phyloP scores from a whole-genome alignment of 2,888 invertebrate genomes.

The Pyralis farinalis region DNA sequence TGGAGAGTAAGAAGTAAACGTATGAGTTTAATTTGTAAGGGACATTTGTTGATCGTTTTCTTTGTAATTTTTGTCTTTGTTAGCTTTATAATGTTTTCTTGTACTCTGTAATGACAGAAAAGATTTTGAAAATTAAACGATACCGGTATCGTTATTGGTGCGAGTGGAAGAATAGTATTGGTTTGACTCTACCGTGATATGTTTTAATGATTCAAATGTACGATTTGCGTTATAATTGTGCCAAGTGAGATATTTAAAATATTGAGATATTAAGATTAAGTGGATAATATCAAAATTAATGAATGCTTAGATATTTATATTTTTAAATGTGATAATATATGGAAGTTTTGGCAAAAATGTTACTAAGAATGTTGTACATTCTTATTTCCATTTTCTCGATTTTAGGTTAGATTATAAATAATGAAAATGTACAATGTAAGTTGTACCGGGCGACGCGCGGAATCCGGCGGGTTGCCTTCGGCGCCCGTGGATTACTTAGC shows the following conservation, averaged over 20 bases:
- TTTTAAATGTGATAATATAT: constrained; percentile 77
- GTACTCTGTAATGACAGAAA: constrained; percentile 45
- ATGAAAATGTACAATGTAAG: constrained; percentile 33
- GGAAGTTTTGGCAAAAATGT: constrained; percentile 72
- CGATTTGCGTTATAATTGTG: constrained; percentile 76
- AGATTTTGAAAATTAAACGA: constrained; percentile 48
- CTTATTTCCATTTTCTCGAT: constrained; percentile 49
- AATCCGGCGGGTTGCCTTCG: constrained; percentile 6
- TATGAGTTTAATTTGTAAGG: constrained; percentile 76
- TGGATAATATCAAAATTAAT: constrained; percentile 78
- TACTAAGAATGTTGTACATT: constrained; percentile 57
- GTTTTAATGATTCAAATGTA: constrained; percentile 63
- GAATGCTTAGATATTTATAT: constrained; percentile 74
- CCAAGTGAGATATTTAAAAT: constrained; percentile 78
- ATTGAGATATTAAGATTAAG: constrained; percentile 76
- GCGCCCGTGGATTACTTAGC: neutral
- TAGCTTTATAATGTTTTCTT: constrained; percentile 75
- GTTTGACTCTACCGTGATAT: constrained; percentile 44
- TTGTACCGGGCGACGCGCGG: constrained; percentile 13
- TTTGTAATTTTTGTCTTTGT: constrained; percentile 76
- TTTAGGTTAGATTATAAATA: constrained; percentile 49
- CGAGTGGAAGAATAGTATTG: constrained; percentile 45
- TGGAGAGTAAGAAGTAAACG: constrained; percentile 68
- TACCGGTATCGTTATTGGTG: constrained; percentile 53
- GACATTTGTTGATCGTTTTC: constrained; percentile 78